Conservation (phyloP, 2,113 vertebrate genomes). For the Dinomys branickii region DNA sequence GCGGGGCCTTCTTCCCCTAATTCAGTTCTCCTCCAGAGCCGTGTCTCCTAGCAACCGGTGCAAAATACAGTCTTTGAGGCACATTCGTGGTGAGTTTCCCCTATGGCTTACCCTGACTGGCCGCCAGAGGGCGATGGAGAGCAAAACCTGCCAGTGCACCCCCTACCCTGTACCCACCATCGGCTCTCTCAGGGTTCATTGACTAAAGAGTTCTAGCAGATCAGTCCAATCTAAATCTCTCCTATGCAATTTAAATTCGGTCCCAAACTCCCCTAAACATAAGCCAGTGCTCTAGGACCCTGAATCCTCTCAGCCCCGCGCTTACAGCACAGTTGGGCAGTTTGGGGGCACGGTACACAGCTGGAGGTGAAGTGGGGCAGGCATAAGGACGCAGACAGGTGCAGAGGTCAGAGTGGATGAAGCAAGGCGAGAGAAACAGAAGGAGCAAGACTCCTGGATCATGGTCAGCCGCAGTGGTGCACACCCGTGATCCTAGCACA, state of each 20-base stretch:
- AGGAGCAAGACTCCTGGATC: not conserved
- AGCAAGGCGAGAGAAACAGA: not conserved
- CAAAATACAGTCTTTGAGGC: not conserved
- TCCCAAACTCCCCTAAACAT: not conserved
- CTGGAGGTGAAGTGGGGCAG: not conserved
- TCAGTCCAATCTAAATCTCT: not conserved
- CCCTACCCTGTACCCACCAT: fast-evolving
- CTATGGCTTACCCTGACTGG: not conserved
- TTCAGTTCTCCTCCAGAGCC: not conserved
- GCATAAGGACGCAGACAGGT: not conserved
- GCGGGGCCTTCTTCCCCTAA: not conserved
- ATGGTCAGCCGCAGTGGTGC: not conserved
- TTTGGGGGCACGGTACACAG: not conserved
- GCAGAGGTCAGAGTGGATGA: not conserved
- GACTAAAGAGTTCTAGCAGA: not conserved
- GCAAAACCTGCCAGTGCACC: not conserved
- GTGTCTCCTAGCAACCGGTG: not conserved
- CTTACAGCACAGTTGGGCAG: not conserved
- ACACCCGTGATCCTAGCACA: not conserved
- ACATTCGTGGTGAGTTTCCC: not conserved
- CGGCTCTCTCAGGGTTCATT: not conserved
- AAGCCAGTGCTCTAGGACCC: not conserved
- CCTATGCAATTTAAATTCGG: not conserved
- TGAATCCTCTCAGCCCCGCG: not conserved
- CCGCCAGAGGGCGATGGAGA: slow-evolving; percentile 67